phyloP scores from a whole-genome alignment of 2,888 invertebrate genomes.

The Diadegma fenestrale region DNA sequence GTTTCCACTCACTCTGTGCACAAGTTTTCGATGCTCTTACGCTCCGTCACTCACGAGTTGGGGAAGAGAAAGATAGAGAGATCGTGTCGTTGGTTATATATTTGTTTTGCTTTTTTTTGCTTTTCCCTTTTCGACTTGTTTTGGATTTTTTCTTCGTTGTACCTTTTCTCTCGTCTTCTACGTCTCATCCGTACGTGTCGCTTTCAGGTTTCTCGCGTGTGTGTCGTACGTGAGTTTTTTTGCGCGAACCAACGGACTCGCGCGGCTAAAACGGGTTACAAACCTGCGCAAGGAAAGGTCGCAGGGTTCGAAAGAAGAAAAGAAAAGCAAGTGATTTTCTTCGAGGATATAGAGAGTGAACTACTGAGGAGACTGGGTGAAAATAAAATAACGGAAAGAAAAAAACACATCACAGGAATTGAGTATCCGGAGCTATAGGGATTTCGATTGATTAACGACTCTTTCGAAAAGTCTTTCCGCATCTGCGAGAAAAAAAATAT shows the following conservation, averaged over 20 bases:
- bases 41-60: slow-evolving; percentile 45
- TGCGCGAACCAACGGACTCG: slow-evolving; percentile 44
- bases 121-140: slow-evolving; percentile 13
- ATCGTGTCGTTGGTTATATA: slow-evolving; percentile 42
- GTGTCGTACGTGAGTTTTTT: slow-evolving; percentile 36
- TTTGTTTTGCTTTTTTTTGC: slow-evolving; percentile 33
- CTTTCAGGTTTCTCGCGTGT: slow-evolving; percentile 10
- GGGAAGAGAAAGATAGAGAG: slow-evolving; percentile 36
- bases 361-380: slow-evolving; percentile 18
- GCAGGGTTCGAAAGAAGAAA: slow-evolving; percentile 5
- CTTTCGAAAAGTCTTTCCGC: slow-evolving; percentile 40
- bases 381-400: not conserved
- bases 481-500: slow-evolving; percentile 6
- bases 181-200: slow-evolving; percentile 11
- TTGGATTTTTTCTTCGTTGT: slow-evolving; percentile 16
- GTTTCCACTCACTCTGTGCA: slow-evolving; percentile 67
- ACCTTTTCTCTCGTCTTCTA: slow-evolving; percentile 17
- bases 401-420: slow-evolving; percentile 21
- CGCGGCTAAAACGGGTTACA: slow-evolving; percentile 33
- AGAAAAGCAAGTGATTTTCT: slow-evolving; percentile 37
- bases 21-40: slow-evolving; percentile 54
- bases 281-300: slow-evolving; percentile 35
- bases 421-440: slow-evolving; percentile 19
- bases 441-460: slow-evolving; percentile 50
- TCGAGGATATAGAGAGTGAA: slow-evolving; percentile 37